Conservation (phyloP, 2,113 vertebrate species). For the Cyprinodon brontotheroides region DNA sequence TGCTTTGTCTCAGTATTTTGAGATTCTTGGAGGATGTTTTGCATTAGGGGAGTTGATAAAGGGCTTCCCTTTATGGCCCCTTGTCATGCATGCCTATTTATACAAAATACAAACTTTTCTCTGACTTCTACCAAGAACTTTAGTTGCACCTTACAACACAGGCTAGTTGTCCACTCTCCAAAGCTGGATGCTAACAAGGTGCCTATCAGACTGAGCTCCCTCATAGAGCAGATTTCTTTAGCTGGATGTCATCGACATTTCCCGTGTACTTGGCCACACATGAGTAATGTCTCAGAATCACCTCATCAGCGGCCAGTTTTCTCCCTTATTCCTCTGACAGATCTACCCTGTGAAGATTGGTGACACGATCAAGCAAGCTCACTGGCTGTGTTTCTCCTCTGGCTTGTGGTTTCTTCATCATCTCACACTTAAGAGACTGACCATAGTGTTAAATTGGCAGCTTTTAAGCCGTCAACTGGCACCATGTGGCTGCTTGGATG, state of each 20-base stretch:
- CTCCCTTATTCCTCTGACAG: constrained; percentile 57
- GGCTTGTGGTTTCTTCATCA: constrained; percentile 61
- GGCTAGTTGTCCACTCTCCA: constrained; percentile 64
- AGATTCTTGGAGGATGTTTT: constrained; percentile 35
- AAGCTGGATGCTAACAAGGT: constrained; percentile 75
- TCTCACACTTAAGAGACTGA: constrained; percentile 55
- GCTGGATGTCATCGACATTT: no score
- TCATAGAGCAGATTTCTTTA: constrained; percentile 45
- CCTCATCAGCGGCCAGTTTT: constrained; percentile 74
- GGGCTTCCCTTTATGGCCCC: constrained; percentile 34
- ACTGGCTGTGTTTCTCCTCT: constrained; percentile 61
- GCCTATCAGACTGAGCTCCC: constrained; percentile 48
- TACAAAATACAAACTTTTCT: constrained; percentile 31
- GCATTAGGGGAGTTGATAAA: constrained; percentile 30
- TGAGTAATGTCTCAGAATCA: constrained; percentile 74
- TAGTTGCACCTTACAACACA: constrained; percentile 55
- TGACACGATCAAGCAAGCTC: constrained; percentile 75
- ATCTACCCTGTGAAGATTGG: constrained; percentile 69
- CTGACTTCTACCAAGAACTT: constrained; percentile 37
- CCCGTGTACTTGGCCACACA: constrained; percentile 60
- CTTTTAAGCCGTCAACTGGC: constrained; percentile 45
- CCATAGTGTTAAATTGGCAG: constrained; percentile 50
- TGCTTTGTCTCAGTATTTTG: constrained; percentile 31
- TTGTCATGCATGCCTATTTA: constrained; percentile 21
- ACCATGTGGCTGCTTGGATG: background rate